Conservation (phyloP, 2,797 vertebrate species). For the Mus caroli region DNA sequence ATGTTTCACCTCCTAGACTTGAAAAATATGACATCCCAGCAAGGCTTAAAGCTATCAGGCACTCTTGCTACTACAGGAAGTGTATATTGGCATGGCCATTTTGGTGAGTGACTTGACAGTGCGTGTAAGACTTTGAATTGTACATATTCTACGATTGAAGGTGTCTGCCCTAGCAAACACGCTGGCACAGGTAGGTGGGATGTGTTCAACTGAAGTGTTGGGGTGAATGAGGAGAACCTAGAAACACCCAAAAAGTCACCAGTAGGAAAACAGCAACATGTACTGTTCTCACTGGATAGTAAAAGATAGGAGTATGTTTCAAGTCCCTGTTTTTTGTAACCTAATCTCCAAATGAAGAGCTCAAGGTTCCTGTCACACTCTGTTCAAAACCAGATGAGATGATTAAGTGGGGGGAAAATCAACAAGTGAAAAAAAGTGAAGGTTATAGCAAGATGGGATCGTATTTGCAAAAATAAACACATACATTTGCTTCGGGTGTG, state of each 20-base stretch:
- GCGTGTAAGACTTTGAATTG: constrained; percentile 9
- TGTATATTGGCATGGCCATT: constrained; percentile 33
- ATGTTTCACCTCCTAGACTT: constrained; percentile 60
- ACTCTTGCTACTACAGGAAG: constrained; percentile 25
- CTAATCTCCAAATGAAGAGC: not conserved
- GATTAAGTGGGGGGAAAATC: not conserved
- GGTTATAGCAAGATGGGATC: constrained; percentile 15
- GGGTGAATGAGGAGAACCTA: not conserved
- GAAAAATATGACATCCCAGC: constrained; percentile 62
- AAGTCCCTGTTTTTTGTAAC: not conserved
- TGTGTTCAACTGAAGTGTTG: not conserved
- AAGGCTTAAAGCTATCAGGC: constrained; percentile 13
- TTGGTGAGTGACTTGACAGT: not conserved
- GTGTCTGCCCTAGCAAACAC: constrained; percentile 35
- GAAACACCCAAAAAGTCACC: not conserved
- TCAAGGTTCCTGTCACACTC: not conserved
- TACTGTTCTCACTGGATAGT: not conserved
- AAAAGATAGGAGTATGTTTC: constrained; percentile 29
- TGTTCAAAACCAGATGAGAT: constrained; percentile 64
- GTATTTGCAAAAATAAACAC: constrained; percentile 60
- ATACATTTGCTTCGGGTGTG: constrained; percentile 52
- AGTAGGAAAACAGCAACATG: not conserved
- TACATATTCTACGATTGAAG: not conserved
- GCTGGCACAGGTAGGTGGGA: not conserved
- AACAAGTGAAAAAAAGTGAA: constrained; percentile 37